These are phyloP conservation scores for Chelmon rostratus DNA, from an alignment of 2,797 vertebrate genomes.

Conservation along the genomic window DNA sequence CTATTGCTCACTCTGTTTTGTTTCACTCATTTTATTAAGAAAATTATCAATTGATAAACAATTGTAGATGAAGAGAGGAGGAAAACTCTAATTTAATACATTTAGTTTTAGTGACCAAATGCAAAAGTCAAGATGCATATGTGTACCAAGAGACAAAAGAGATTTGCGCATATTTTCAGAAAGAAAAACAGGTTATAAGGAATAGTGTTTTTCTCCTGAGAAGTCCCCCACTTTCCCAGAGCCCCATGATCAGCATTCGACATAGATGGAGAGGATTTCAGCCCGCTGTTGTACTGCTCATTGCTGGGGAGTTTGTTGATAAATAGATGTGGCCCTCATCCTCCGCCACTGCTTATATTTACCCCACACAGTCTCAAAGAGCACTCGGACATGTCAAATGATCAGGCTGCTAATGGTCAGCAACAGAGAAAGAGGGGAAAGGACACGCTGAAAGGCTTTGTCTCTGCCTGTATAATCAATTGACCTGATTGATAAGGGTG, in stretches of 20 bases:
- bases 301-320: slow-evolving; percentile 62
- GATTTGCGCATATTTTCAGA: background rate
- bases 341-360: slow-evolving; percentile 67
- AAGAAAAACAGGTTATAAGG: background rate
- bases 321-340: slow-evolving; percentile 58
- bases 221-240: slow-evolving; percentile 32
- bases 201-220: slow-evolving; percentile 4
- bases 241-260: slow-evolving; percentile 13
- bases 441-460: slow-evolving; percentile 72
- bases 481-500: slow-evolving; percentile 84
- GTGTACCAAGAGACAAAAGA: background rate
- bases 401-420: slow-evolving; percentile 71
- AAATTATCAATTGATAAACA: background rate
- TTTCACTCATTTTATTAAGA: background rate
- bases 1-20: background rate
- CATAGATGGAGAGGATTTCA: slow-evolving; percentile 56
- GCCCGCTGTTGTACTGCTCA: slow-evolving; percentile 45
- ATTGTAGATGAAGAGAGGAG: background rate
- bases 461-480: slow-evolving; percentile 81
- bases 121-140: background rate
- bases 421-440: slow-evolving; percentile 58
- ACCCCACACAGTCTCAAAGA: slow-evolving; percentile 70
- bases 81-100: background rate
- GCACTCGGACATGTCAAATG: slow-evolving; percentile 75
- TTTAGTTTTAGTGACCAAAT: background rate